Conservation (phyloP, 1,140 invertebrate species). For the Bombus ignitus region DNA sequence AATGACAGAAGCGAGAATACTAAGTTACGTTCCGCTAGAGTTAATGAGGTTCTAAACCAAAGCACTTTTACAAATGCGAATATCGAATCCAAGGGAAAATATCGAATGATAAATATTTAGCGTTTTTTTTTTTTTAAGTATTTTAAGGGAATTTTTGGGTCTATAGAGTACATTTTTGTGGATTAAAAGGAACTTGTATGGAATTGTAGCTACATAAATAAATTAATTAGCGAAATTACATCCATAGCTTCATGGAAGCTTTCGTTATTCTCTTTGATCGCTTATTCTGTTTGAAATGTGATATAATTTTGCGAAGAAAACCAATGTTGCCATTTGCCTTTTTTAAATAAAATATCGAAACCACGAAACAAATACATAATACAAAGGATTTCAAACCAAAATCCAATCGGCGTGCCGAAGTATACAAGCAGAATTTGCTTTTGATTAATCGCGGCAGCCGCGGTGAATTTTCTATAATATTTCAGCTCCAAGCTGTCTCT, state of each 20-base stretch:
- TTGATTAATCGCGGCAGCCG: background rate
- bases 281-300: background rate
- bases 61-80: background rate
- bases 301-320: background rate
- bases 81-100: background rate
- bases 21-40: too few species aligned
- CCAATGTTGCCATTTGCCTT: background rate
- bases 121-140: background rate
- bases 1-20: too few species aligned
- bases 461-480: background rate
- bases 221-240: background rate
- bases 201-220: background rate
- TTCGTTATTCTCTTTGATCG: background rate
- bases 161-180: background rate
- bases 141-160: background rate
- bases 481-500: background rate
- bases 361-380: background rate
- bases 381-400: background rate
- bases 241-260: background rate
- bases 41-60: too few species aligned
- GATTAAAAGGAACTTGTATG: background rate
- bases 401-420: background rate
- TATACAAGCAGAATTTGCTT: background rate
- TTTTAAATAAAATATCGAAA: conserved; percentile 2
- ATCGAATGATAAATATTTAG: background rate